A percentile compares a stretch with the other conserved stretches of the same genome.
Conservation (phyloP, 2,888 invertebrate genomes). For the Galerucella pusilla region DNA sequence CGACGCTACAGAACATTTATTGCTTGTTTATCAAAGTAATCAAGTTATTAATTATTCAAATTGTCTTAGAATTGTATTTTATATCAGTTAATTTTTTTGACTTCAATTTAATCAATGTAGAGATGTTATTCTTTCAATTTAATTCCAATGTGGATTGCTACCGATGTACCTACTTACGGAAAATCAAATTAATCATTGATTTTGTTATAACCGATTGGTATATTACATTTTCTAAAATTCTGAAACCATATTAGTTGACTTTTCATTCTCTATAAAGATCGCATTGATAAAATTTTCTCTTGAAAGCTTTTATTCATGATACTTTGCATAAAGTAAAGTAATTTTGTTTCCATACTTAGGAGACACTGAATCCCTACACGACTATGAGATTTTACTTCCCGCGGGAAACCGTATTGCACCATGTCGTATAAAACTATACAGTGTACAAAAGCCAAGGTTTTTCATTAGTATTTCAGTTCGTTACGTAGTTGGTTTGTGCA, state of each 20-base stretch:
- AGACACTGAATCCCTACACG: slow-evolving; percentile 18
- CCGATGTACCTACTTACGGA: no score
- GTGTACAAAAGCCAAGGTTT: slow-evolving; percentile 13
- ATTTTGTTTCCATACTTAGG: slow-evolving; percentile 24
- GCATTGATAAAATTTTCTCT: slow-evolving; percentile 13
- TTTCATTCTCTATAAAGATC: slow-evolving; percentile 9
- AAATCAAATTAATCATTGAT: no score
- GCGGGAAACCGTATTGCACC: slow-evolving; percentile 13
- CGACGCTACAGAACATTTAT: no score
- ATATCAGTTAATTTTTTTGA: no score
- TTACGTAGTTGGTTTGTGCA: background rate
- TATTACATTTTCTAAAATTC: background rate
- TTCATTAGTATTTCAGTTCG: background rate
- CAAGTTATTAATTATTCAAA: no score
- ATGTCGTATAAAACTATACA: slow-evolving; percentile 20
- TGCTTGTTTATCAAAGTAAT: no score
- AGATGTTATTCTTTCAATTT: no score
- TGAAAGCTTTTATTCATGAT: slow-evolving; percentile 27
- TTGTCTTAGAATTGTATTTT: no score
- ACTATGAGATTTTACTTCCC: slow-evolving; percentile 17
- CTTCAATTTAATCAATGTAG: no score
- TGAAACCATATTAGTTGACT: slow-evolving; percentile 3
- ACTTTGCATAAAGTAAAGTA: slow-evolving; percentile 12
- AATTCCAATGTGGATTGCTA: no score
- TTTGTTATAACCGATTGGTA: no score